These are phyloP conservation scores for Acanthisitta chloris DNA, from an alignment of 2,113 vertebrate genomes.

Conservation along the genomic window DNA sequence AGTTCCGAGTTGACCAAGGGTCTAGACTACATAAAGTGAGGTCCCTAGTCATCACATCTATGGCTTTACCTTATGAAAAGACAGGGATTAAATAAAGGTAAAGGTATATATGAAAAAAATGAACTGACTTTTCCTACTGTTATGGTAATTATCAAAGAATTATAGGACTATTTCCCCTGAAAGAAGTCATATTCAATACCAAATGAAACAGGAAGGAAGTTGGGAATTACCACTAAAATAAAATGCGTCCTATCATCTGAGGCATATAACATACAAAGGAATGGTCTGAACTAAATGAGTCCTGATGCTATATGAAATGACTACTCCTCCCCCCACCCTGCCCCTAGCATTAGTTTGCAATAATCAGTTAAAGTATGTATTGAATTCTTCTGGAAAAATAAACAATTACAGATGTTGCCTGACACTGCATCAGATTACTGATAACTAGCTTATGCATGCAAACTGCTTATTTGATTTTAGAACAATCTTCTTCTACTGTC, in stretches of 20 bases:
- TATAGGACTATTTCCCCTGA: background rate
- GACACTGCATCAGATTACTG: background rate
- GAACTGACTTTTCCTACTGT: background rate
- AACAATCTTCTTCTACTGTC: background rate
- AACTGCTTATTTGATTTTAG: background rate
- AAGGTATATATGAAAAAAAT: background rate
- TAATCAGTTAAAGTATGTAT: background rate
- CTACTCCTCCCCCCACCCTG: background rate
- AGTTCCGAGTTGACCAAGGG: background rate
- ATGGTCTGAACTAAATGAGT: background rate
- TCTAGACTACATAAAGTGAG: background rate
- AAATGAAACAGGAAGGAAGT: background rate
- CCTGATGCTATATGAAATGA: background rate
- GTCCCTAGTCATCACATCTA: background rate
- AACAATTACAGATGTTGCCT: background rate
- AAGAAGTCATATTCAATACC: background rate
- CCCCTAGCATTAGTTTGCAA: accelerated
- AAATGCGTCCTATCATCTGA: background rate
- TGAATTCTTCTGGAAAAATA: conserved; percentile 2
- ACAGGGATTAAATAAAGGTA: background rate
- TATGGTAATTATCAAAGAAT: background rate
- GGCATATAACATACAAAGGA: background rate
- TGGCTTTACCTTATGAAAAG: background rate
- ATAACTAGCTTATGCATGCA: background rate
- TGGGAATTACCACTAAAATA: background rate